Base-by-base conservation (phyloP, 1,140 invertebrate genomes). In the Bactericera cockerelli region DNA sequence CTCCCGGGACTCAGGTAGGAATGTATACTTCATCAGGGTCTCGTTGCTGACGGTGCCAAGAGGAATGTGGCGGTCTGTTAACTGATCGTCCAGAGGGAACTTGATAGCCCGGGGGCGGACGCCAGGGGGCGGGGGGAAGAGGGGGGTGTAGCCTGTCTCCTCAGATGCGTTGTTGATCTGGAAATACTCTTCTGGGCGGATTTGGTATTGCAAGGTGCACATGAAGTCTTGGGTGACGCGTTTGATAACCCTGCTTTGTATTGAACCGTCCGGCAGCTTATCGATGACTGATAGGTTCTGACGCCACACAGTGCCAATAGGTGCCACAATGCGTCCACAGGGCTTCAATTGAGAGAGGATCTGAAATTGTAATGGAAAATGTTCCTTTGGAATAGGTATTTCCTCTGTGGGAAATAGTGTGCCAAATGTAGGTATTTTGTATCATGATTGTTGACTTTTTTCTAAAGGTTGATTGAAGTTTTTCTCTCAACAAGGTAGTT, bases 231-330 rank as follows among this genome's bases (percentile, higher is more conserved):
- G n/a, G 4, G 42, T 10, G n/a, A 49, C 42, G 8, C 42, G n/a
- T 49, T n/a, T 49, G 4, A 49, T 4, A 16, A 49, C n/a, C 22
- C 19, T 16, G 42, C 42, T 49, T 4, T 4, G 8, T 16, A 19
- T 19, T 4, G n/a, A 19, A 22, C 42, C 42, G 19, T 49, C 42
- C 8, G 42, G n/a, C 8, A 4, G 4, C 19, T 49, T 49, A 22
- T 49, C 42, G 3, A 49, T 49, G 3, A 49, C 42, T n/a, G 42
- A 49, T 19, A 49, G n/a, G 42, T 49, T 49, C 42, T 49, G 42
- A 49, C 42, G 42, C 42, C 42, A 49, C 4, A 49, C 42, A 49
- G 4, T 49, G n/a, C 42, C 42, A 8, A 49, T 16, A 8, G 42
- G 42, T 16, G 42, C 42, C n/a, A 49, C 42, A 49, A 49, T 49